Evolutionary conservation across 2,888 invertebrate species (phyloP).

Genomic region (Tachina lurida): DNA sequence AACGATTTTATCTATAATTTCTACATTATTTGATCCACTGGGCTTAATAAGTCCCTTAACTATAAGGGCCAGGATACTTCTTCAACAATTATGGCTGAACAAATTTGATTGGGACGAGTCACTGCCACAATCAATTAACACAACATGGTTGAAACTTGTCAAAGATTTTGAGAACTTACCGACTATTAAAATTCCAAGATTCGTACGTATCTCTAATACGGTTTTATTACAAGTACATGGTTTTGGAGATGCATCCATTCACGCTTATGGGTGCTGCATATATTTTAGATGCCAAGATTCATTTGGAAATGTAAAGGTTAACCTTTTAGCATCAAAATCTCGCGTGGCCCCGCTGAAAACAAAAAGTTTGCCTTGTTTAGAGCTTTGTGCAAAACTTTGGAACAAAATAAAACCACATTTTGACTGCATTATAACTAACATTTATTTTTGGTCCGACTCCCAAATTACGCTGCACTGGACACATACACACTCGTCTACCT

Average conservation of each 20-base stretch:
- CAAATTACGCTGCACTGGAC: constrained; percentile 64
- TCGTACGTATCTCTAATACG: neutral
- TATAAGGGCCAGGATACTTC: constrained; percentile 46
- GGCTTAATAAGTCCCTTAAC: too few species aligned
- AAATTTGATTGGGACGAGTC: constrained; percentile 55
- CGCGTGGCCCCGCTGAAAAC: constrained; percentile 68
- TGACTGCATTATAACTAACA: neutral
- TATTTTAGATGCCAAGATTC: neutral
- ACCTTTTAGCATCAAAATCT: constrained; percentile 61
- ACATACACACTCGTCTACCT: constrained; percentile 40
- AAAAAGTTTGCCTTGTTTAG: constrained; percentile 45
- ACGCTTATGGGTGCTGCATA: neutral
- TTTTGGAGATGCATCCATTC: neutral
- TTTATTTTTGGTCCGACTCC: constrained; percentile 63
- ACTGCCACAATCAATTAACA: constrained; percentile 32
- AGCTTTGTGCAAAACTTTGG: constrained; percentile 63
- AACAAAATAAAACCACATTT: constrained; percentile 24
- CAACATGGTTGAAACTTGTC: constrained; percentile 26
- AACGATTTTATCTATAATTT: constrained; percentile 33
- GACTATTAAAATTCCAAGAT: neutral
- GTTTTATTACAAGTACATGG: neutral
- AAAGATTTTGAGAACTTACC: constrained; percentile 11
- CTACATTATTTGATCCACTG: constrained; percentile 46
- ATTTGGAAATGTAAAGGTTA: constrained; percentile 7
- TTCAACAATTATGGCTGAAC: constrained; percentile 38